Percentiles rank a stretch among this genome's conserved stretches.
phyloP scores from a whole-genome alignment of 2,888 invertebrate genomes.

The Dascillus cervinus region DNA sequence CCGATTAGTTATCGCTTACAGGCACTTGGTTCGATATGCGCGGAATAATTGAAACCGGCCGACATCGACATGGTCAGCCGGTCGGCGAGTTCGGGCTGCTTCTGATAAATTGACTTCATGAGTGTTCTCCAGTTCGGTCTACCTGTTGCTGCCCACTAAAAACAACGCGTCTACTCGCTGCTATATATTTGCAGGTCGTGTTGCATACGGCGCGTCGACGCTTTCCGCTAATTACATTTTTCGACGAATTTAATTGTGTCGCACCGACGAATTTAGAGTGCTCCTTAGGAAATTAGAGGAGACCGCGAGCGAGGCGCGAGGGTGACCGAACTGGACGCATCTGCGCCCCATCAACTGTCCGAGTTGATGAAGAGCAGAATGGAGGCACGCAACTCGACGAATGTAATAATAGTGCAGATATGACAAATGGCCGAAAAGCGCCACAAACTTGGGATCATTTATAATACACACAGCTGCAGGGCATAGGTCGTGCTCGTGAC shows the following conservation, averaged over 20 bases:
- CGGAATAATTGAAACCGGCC: constrained; percentile 27
- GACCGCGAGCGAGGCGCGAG: too few species aligned
- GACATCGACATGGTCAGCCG: constrained; percentile 21
- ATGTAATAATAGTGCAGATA: constrained; percentile 43
- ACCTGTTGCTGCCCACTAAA: constrained; percentile 34
- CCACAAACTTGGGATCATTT: constrained; percentile 45
- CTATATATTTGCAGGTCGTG: constrained; percentile 22
- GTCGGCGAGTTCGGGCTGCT: constrained; percentile 22
- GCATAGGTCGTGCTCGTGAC: constrained; percentile 35
- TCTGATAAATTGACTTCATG: constrained; percentile 35
- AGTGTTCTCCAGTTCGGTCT: constrained; percentile 33
- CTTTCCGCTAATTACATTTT: neutral
- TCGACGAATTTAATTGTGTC: constrained; percentile 6
- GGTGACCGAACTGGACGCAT: too few species aligned
- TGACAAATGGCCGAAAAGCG: constrained; percentile 44
- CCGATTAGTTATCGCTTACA: neutral
- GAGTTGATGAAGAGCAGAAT: constrained; percentile 33
- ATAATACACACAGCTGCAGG: constrained; percentile 44
- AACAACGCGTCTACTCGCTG: constrained; percentile 28
- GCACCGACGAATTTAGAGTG: constrained; percentile 1
- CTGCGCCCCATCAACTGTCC: constrained; percentile 30
- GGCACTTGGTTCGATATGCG: too few species aligned
- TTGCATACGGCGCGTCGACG: neutral
- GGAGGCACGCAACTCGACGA: constrained; percentile 31
- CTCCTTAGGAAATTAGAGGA: neutral